Evolutionary conservation across 2,113 vertebrate genomes (phyloP).

Genomic region (Xenopus borealis): DNA sequence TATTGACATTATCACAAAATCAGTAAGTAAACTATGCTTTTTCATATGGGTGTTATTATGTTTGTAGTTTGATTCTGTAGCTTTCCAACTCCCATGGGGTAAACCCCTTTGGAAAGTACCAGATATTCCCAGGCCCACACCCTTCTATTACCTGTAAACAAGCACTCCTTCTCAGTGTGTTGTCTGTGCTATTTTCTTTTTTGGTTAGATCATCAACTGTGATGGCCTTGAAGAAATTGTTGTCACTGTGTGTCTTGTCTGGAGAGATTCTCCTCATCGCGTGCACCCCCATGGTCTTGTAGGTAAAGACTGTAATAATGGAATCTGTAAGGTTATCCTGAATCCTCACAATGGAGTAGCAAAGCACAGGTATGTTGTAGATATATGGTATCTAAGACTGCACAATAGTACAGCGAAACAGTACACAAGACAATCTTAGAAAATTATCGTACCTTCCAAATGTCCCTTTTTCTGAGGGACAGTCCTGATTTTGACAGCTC

Average conservation of each 20-base stretch:
- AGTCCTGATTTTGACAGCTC: too few relatives aligned
- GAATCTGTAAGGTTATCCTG: constrained; percentile 75
- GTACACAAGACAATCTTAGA: neutral
- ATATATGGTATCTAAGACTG: too few relatives aligned
- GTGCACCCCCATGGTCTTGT: constrained; percentile 91
- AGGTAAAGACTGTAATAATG: constrained; percentile 83
- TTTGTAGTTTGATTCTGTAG: neutral
- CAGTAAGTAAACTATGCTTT: too few relatives aligned
- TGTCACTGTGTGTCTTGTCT: constrained; percentile 82
- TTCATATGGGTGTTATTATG: neutral
- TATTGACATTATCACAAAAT: too few relatives aligned
- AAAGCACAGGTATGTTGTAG: constrained; percentile 16
- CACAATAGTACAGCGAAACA: neutral
- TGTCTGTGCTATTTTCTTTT: neutral
- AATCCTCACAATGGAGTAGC: constrained; percentile 56
- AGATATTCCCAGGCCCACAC: neutral
- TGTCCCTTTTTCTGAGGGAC: too few relatives aligned
- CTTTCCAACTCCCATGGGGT: neutral
- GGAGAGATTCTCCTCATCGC: constrained; percentile 84
- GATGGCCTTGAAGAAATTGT: constrained; percentile 69
- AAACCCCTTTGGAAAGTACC: constrained; percentile 34
- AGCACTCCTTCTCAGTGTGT: neutral
- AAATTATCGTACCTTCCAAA: neutral
- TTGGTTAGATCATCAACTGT: constrained; percentile 60
- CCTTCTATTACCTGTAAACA: constrained; percentile 8